Base-by-base conservation (phyloP, 2,797 vertebrate genomes). In the Coregonus suidteri region DNA sequence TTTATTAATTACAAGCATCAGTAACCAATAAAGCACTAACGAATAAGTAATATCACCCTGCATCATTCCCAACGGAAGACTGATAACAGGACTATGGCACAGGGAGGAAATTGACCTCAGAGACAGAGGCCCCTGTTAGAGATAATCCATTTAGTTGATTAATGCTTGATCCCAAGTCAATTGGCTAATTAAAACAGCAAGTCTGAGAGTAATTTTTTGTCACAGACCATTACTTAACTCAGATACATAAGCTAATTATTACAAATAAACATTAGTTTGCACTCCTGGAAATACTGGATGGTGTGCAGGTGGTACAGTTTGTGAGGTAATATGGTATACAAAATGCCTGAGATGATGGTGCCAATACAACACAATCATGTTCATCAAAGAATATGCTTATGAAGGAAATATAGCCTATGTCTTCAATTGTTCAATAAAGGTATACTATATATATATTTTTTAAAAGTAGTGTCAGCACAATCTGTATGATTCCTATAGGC, bases 101-200 rank as follows among this genome's bases (percentile, higher is more conserved):
- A 4, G 37, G 84, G 88, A 91, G 93, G 92, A 93, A 88, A 92
- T 91, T 91, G 88, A 92, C 89, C 90, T 84, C 87, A 73, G 84
- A 82, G 30, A 77, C 65, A 79, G 83, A 84, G 31, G 79, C 80
- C 31, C 65, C 75, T 77, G 86, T 86, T 79, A 73, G 70, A 66
- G 74, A 86, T 83, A 81, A 62, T 3, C n/a, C 20, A 62, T 89
- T 87, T 86, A 3, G 84, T 85, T 88, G 54, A 71, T 56, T 37
- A 75, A 64, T 62, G 83, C 78, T 86, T 81, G 75, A 88, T 88
- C 59, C 2, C 75, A 85, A 86, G 25, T 83, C 75, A 79, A 31
- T 34, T 4, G 62, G 20, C 13, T 78, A 85, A 86, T 86, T 77
- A 82, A 79, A 79, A 53, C 35, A 1, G 14, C 65, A 67, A 35